phyloP scores from a whole-genome alignment of 2,888 invertebrate species.

The Eupsilia transversa region DNA sequence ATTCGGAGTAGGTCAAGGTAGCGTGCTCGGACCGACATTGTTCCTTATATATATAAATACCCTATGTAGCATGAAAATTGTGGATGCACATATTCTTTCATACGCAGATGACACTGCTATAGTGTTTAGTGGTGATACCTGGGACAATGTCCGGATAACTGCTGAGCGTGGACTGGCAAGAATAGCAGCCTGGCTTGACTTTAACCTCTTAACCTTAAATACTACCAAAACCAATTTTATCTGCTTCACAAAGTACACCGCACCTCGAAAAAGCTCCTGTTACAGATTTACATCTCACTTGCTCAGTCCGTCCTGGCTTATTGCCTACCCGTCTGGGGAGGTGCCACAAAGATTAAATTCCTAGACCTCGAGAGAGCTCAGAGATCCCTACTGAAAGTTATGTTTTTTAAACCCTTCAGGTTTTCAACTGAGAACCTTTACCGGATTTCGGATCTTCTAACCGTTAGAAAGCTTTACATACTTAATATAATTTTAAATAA shows the following conservation, averaged over 20 bases:
- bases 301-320: too few species aligned
- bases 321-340: too few species aligned
- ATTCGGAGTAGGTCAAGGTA: not conserved
- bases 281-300: too few species aligned
- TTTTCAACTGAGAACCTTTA: too few species aligned
- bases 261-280: too few species aligned
- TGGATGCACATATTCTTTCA: not conserved
- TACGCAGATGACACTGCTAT: not conserved
- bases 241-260: not conserved
- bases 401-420: too few species aligned
- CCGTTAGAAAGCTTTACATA: too few species aligned
- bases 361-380: too few species aligned
- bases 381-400: too few species aligned
- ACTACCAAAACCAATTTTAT: not conserved
- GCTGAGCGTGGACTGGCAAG: not conserved
- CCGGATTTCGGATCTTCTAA: too few species aligned
- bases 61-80: not conserved
- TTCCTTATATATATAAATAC: not conserved
- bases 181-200: not conserved
- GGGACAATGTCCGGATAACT: not conserved
- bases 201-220: not conserved
- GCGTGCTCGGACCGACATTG: conserved; percentile 1
- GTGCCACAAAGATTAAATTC: too few species aligned
- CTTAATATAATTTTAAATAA: too few species aligned
- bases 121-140: not conserved